Conservation (phyloP, 1,140 invertebrate species). For the Chrysomallon squamiferum region DNA sequence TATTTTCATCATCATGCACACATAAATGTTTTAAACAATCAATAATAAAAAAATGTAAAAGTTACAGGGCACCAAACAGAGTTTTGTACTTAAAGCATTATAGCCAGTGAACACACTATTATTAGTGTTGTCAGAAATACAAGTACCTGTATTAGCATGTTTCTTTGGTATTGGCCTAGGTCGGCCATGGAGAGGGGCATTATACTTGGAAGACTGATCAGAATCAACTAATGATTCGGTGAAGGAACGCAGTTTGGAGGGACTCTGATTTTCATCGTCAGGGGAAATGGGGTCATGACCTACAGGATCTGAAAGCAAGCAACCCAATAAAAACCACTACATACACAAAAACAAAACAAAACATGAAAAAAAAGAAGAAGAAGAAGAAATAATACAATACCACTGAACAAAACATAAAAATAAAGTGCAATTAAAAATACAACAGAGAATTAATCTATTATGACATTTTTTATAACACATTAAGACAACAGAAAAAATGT, state of each 20-base stretch:
- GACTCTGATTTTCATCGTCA: slow-evolving; percentile 21
- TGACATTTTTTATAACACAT: no score
- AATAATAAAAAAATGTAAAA: no score
- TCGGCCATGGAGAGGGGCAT: slow-evolving; percentile 33
- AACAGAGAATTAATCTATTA: background rate
- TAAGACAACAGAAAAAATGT: no score
- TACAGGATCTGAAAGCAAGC: slow-evolving; percentile 32
- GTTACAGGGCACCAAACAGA: no score
- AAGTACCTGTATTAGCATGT: slow-evolving; percentile 21
- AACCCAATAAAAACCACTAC: slow-evolving; percentile 8
- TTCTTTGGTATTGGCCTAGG: slow-evolving; percentile 49
- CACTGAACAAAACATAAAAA: background rate
- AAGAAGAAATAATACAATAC: background rate
- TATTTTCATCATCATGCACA: no score
- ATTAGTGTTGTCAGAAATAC: no score
- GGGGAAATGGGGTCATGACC: slow-evolving; percentile 14
- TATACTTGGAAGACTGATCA: slow-evolving; percentile 28
- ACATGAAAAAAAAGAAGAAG: background rate
- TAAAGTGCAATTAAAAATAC: background rate
- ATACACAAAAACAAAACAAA: slow-evolving; percentile 6
- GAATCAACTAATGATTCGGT: slow-evolving; percentile 28
- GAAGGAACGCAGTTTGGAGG: slow-evolving; percentile 30
- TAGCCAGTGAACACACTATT: no score
- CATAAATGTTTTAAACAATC: no score
- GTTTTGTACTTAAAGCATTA: no score